A percentile compares a stretch with the other conserved stretches of the same genome.
These are phyloP conservation scores for Lasioglossum malachurum DNA, from an alignment of 2,888 invertebrate species.

Conservation along the genomic window DNA sequence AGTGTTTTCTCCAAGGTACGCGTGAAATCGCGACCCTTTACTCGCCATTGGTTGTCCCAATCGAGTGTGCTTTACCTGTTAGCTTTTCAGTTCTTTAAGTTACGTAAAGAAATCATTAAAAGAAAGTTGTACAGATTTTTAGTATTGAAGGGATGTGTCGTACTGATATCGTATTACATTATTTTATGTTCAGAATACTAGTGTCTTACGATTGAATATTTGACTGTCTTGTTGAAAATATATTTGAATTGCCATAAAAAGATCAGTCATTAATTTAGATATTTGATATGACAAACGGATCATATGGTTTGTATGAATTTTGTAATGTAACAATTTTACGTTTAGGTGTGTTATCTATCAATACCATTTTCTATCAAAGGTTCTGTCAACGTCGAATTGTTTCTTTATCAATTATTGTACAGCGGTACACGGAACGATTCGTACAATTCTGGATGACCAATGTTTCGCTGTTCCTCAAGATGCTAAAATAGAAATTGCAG, in stretches of 20 bases:
- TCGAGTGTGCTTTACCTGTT: background rate
- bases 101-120: background rate
- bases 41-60: background rate
- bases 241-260: background rate
- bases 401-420: too few species aligned
- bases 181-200: background rate
- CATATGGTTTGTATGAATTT: too few species aligned
- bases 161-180: too few species aligned
- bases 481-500: background rate
- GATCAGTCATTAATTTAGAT: background rate
- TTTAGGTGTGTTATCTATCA: too few species aligned
- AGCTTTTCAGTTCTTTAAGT: background rate
- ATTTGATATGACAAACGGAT: too few species aligned
- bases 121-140: too few species aligned
- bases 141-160: too few species aligned
- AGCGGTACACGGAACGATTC: too few species aligned
- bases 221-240: background rate
- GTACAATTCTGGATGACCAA: background rate
- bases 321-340: too few species aligned
- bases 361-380: too few species aligned
- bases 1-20: background rate
- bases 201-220: background rate
- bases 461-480: background rate
- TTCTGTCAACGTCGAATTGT: too few species aligned
- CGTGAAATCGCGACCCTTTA: conserved; percentile 7